phyloP scores from a whole-genome alignment of 2,113 vertebrate species.

The Apteryx mantelli region DNA sequence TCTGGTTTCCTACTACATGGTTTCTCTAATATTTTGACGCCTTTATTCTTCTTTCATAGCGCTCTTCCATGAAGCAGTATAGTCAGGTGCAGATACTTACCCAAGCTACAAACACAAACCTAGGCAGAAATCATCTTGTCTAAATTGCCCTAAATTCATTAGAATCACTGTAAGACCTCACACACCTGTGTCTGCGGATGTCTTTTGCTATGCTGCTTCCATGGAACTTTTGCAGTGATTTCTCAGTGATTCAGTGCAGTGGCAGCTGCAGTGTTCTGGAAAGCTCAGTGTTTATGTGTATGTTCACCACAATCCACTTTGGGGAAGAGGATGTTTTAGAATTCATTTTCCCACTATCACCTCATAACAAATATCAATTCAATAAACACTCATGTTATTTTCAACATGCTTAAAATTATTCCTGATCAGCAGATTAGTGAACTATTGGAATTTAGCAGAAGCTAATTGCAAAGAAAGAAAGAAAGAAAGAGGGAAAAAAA shows the following conservation, averaged over 20 bases:
- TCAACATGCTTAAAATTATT: constrained; percentile 56
- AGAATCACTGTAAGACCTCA: constrained; percentile 33
- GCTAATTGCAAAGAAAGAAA: constrained; percentile 43
- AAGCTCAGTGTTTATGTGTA: neutral
- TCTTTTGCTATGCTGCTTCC: neutral
- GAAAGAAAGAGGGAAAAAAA: neutral
- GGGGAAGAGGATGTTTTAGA: neutral
- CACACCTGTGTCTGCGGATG: constrained; percentile 35
- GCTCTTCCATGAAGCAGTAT: neutral
- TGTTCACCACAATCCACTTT: neutral
- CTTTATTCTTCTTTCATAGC: neutral
- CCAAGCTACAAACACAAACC: constrained; percentile 38
- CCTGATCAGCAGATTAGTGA: constrained; percentile 41
- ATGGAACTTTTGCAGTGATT: neutral
- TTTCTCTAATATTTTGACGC: neutral
- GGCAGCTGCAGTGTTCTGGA: neutral
- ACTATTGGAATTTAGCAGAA: constrained; percentile 34
- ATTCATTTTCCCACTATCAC: neutral
- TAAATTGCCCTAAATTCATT: constrained; percentile 63
- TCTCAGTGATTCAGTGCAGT: neutral
- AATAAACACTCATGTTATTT: neutral
- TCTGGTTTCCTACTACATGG: neutral
- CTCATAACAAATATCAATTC: neutral
- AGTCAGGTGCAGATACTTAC: constrained; percentile 57
- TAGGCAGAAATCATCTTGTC: constrained; percentile 54